Percentiles rank a stretch among this genome's conserved stretches.
Conservation (phyloP, 2,797 vertebrate species). For the Molossus alvarezi region DNA sequence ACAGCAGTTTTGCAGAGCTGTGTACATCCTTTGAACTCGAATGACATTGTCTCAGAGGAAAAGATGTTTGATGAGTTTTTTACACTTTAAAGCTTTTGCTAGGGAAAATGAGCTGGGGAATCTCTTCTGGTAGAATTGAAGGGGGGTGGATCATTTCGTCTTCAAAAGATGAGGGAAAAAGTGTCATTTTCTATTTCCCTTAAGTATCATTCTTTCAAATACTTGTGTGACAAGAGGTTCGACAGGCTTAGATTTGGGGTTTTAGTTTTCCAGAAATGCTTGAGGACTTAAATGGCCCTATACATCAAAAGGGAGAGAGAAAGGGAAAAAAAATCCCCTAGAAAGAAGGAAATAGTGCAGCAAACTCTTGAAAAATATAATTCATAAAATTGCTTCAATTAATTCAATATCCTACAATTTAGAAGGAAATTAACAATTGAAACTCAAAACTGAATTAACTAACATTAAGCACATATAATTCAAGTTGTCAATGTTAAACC, state of each 20-base stretch:
- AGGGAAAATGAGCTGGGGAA: slow-evolving; percentile 90
- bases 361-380: slow-evolving; percentile 75
- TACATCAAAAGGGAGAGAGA: slow-evolving; percentile 77
- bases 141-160: slow-evolving; percentile 82
- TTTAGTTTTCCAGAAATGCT: slow-evolving; percentile 86
- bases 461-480: slow-evolving; percentile 68
- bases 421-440: slow-evolving; percentile 85
- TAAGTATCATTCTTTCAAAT: slow-evolving; percentile 88
- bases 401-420: slow-evolving; percentile 82
- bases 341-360: slow-evolving; percentile 77
- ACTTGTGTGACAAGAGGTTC: slow-evolving; percentile 88
- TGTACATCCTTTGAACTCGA: slow-evolving; percentile 90
- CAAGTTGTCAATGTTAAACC: slow-evolving; percentile 59
- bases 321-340: not conserved
- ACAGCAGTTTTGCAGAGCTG: slow-evolving; percentile 89
- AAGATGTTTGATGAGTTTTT: slow-evolving; percentile 91
- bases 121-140: slow-evolving; percentile 87
- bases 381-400: slow-evolving; percentile 77
- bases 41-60: slow-evolving; percentile 91
- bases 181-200: slow-evolving; percentile 90
- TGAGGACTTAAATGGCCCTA: slow-evolving; percentile 81
- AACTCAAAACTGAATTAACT: slow-evolving; percentile 69
- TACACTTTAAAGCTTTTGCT: slow-evolving; percentile 90
- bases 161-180: slow-evolving; percentile 89
- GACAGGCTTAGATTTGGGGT: slow-evolving; percentile 88